Base-by-base conservation (phyloP, 2,888 invertebrate genomes). In the Cheilosia grossa region DNA sequence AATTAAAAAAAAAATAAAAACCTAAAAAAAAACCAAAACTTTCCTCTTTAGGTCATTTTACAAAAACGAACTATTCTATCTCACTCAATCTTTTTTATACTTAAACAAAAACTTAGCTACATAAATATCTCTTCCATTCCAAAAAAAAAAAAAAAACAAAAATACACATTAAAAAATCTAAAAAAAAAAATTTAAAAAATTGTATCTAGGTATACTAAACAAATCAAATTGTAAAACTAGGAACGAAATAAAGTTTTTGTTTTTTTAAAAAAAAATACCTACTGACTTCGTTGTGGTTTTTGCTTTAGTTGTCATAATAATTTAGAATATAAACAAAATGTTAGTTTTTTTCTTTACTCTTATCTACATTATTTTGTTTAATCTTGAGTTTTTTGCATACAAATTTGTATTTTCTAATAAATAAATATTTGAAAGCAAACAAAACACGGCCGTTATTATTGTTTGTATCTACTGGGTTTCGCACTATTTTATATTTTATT, bases 101-200 rank as follows among this genome's bases (percentile, higher is more conserved):
- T 59, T 70, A 80, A 67, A 53, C 72, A 78, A 64, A 63, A 64
- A 59, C 9, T 21, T 44, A 10, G 61, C 75, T 64, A 74, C 33
- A 83, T 85, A 81, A 72, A 77, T 81, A 72, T 85, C 72, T 85
- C 72, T 77, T 85, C 81, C 85, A 85, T 85, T 85, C 85, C 85
- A 85, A 51, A 51, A 51, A 47, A 19, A 47, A n/a, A n/a, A 85
- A 19, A 49, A 7, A 85, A 80, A 72, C 61, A 75, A 80, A 80
- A 74, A 79, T 81, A 56, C 67, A 82, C 82, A 66, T 63, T 74
- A 40, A 51, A 40, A 81, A 74, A 67, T 15, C 37, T 51, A 40
- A 54, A 37, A 79, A 73, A 73, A 56, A 61, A 63, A 49, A 44
- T n/a, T 17, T 0, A 24, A 44, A 37, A 37, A 17, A 51, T 9